phyloP scores from a whole-genome alignment of 2,113 vertebrate genomes.

The Aldabrachelys gigantea region DNA sequence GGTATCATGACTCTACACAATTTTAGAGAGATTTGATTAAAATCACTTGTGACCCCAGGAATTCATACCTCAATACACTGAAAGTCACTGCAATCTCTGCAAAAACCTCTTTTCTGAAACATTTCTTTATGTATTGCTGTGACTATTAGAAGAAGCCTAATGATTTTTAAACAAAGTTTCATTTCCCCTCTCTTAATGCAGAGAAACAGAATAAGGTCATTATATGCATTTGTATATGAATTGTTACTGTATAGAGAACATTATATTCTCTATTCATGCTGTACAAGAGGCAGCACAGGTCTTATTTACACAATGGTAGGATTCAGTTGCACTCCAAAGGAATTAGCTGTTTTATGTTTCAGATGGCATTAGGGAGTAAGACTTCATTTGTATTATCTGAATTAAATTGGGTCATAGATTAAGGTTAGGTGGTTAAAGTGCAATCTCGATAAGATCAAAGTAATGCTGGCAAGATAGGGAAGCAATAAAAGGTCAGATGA shows the following conservation, averaged over 20 bases:
- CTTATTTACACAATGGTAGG: neutral
- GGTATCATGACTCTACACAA: neutral
- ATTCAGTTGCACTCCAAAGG: neutral
- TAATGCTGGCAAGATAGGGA: neutral
- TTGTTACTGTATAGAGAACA: neutral
- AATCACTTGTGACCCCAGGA: neutral
- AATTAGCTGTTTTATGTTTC: neutral
- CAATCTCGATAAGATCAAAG: neutral
- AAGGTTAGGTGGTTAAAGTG: neutral
- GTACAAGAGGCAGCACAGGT: neutral
- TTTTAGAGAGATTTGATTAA: neutral
- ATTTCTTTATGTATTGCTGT: neutral
- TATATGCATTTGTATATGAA: no score
- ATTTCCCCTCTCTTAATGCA: neutral
- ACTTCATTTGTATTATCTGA: neutral
- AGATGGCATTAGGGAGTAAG: neutral
- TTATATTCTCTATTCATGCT: neutral
- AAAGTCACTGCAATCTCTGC: neutral
- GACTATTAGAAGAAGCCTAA: neutral
- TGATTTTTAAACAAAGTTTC: neutral
- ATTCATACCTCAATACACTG: neutral
- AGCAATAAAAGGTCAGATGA: fast-evolving
- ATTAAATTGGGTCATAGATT: neutral
- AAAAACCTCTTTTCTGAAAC: neutral
- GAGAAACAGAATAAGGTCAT: no score